Percentiles rank a stretch among this genome's conserved stretches.
Conservation (phyloP, 1,140 invertebrate genomes). For the Drosophila lacteicornis region DNA sequence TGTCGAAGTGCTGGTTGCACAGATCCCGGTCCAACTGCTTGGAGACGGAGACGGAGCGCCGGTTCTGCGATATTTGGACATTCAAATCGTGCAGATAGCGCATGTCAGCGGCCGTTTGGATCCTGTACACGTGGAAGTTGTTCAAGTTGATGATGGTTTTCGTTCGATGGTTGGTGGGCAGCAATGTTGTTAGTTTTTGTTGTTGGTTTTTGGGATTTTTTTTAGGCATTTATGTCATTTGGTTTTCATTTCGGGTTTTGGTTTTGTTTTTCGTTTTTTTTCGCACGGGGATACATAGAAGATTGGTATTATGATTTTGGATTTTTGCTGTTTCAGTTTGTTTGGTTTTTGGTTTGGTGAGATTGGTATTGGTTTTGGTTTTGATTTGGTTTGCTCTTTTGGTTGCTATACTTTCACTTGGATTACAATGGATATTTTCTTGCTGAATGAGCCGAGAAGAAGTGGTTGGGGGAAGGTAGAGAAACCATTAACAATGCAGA, state of each 20-base stretch:
- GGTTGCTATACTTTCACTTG: conserved; percentile 83
- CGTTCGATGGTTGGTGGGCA: conserved; percentile 18
- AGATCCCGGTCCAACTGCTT: conserved; percentile 86
- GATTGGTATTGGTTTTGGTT: conserved; percentile 46
- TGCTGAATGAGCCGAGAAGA: conserved; percentile 75
- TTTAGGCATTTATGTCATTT: conserved; percentile 39
- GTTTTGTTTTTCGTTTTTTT: conserved; percentile 43
- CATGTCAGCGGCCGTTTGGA: conserved; percentile 71
- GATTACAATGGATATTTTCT: conserved; percentile 82
- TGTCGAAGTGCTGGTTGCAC: conserved; percentile 87
- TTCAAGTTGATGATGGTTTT: conserved; percentile 11
- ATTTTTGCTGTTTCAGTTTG: conserved; percentile 52
- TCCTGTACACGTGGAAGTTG: conserved; percentile 44
- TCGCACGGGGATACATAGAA: conserved; percentile 77
- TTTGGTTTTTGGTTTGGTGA: conserved; percentile 54
- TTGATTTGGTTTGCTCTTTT: conserved; percentile 71
- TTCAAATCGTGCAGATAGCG: conserved; percentile 83
- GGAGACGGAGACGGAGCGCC: conserved; percentile 72
- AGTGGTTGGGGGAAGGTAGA: conserved; percentile 49
- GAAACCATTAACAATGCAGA: conserved; percentile 66
- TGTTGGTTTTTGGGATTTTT: conserved; percentile 11
- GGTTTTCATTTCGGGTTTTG: conserved; percentile 36
- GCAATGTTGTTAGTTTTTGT: conserved; percentile 30
- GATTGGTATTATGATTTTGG: conserved; percentile 77
- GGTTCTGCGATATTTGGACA: conserved; percentile 83